Evolutionary conservation across 2,113 vertebrate genomes (phyloP), one percentile per base, ranked within the genome.

Genomic region (Acanthisitta chloris): DNA sequence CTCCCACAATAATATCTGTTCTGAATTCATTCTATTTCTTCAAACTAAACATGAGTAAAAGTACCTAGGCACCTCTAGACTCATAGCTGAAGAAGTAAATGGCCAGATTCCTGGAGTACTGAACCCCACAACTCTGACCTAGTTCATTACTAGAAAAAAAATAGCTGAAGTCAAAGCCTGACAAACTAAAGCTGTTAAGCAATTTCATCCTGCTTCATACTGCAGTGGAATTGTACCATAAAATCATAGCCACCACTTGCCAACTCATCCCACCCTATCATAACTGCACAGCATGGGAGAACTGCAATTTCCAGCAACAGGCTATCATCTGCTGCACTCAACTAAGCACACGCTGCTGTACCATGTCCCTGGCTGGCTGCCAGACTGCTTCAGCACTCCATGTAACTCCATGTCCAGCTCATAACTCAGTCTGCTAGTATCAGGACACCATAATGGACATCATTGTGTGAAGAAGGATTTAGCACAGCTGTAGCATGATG

Each of bases 401-500:
- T 64, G 64, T 3, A 26, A 31, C 70, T 90, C 76, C 31, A 49
- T 71, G 80, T 82, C 64, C 90, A 92, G 88, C 49, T 78, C 73
- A 45, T 94, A 96, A 92, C 45, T 97, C 91, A 96, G 59, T 29
- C 12, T 69, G 19, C n/a, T 69, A 74, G 49, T 46, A 81, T 61
- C 87, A 94, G 67, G 54, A 81, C n/a, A 61, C 70, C 61, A 71
- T 95, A 77, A 92, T 95, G 92, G 90, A 96, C 84, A 95, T 84
- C 92, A 62, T n/a, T 92, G 69, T 89, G 78, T 85, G 90, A 73
- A 89, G 69, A 86, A 95, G 96, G 76, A 94, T 96, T 97, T 92
- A 95, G 40, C 81, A 66, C 81, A 93, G 94, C 70, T 88, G 83
- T 94, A 86, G 74, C 59, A 89, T 18, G 69, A 81, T 92, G 70